Base-by-base conservation (phyloP, 1,140 invertebrate genomes). In the Achroia grisella region DNA sequence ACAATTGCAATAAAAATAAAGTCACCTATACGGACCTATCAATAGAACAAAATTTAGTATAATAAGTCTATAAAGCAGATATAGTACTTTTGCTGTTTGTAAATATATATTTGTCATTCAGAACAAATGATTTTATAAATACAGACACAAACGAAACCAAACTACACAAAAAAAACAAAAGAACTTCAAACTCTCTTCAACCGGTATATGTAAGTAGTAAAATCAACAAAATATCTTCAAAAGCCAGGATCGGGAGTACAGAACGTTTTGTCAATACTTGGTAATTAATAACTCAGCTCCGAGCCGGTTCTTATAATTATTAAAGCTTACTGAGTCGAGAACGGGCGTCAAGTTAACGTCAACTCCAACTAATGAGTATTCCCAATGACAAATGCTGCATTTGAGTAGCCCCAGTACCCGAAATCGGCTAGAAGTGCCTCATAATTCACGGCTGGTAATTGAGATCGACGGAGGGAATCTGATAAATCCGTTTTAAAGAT, bases 281-380 rank as follows among this genome's bases (percentile, higher is more conserved):
- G 63, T 79, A 76, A 82, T 82, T 79, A 82, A 82, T 82, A 73
- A 73, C 62, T 47, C 58, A 63, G 17, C 17, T 62, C 70, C 40
- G 45, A 54, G 56, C 46, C 48, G 61, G 59, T 75, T 72, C 70
- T 70, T 76, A 74, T 75, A 78, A 83, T 83, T 79, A 78, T 80
- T 71, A 73, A 75, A 77, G 72, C 74, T 79, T 71, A 71, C 62
- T 48, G 59, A 75, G 52, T 36, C 62, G 71, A 23, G 17, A 23
- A 23, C 66, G 56, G 58, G 68, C 58, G 70, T 83, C 75, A 77
- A 81, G 73, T 81, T 79, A 76, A 74, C 73, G 77, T 80, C 74
- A 77, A 62, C 65, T 71, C 56, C 58, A 62, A 81, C 80, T 75
- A 84, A 84, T 80, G 77, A 80, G 64, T 66, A 62, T 64, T 77